Percentiles rank a stretch among this genome's conserved stretches.
These are phyloP conservation scores for Nemurella pictetii DNA, from an alignment of 2,888 invertebrate species.

Conservation along the genomic window DNA sequence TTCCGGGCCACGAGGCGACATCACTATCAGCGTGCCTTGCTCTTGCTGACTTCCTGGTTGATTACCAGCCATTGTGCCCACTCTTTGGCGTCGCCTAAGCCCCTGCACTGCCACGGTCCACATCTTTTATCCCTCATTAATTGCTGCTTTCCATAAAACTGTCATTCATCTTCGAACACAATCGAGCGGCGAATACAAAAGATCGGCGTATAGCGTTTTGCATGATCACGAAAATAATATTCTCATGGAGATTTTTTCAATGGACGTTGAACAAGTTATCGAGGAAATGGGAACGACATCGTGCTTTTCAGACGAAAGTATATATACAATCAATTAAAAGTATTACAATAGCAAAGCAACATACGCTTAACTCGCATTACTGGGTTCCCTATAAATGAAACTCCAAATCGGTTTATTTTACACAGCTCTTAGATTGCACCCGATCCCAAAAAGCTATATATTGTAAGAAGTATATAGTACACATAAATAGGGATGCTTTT, in stretches of 20 bases:
- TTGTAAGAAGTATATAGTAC: too few species aligned
- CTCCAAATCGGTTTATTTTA: too few species aligned
- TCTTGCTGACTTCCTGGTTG: neutral
- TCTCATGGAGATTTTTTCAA: neutral
- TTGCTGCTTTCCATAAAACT: conserved; percentile 13
- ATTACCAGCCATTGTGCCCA: neutral
- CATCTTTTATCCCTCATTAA: conserved; percentile 17
- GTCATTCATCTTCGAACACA: conserved; percentile 20
- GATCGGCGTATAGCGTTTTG: neutral
- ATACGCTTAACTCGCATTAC: too few species aligned
- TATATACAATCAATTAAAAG: too few species aligned
- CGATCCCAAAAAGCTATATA: too few species aligned
- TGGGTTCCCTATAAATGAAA: too few species aligned
- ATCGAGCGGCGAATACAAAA: neutral
- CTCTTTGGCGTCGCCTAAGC: too few species aligned
- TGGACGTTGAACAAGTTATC: neutral
- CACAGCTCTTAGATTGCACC: too few species aligned
- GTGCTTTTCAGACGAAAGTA: too few species aligned
- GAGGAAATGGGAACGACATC: neutral
- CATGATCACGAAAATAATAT: neutral
- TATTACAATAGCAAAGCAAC: too few species aligned
- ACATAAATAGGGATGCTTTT: too few species aligned
- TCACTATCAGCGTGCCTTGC: neutral
- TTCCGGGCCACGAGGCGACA: neutral
- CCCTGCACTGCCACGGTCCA: neutral